These are phyloP conservation scores for Ahaetulla prasina DNA, from an alignment of 2,113 vertebrate genomes.

Conservation along the genomic window DNA sequence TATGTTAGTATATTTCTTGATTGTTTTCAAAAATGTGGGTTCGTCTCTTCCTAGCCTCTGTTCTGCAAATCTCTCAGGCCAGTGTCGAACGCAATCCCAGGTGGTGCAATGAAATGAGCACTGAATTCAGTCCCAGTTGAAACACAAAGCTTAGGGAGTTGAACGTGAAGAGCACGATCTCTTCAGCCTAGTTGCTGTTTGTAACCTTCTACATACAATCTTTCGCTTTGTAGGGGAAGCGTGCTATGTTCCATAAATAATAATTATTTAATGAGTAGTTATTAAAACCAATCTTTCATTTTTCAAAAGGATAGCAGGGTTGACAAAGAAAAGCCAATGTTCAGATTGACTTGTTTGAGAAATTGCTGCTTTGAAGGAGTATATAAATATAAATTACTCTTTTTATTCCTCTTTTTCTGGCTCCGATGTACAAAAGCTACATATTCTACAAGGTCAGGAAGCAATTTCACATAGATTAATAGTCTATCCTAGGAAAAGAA, in stretches of 20 bases:
- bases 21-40: background rate
- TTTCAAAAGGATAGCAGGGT: background rate
- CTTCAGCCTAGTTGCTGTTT: background rate
- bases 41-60: background rate
- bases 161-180: background rate
- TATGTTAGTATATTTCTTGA: background rate
- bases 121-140: background rate
- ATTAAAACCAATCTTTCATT: background rate
- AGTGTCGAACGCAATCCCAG: background rate
- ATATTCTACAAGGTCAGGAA: background rate
- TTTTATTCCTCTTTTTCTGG: background rate
- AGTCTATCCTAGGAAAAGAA: background rate
- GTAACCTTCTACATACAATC: background rate
- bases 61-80: background rate
- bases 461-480: background rate
- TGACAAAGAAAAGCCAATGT: background rate
- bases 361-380: background rate
- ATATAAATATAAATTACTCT: background rate
- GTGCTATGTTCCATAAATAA: background rate
- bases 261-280: background rate
- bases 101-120: background rate
- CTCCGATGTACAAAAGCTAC: background rate
- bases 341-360: background rate
- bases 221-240: background rate
- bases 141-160: background rate